Conservation (phyloP, 1,140 invertebrate genomes). For the Cherax quadricarinatus region DNA sequence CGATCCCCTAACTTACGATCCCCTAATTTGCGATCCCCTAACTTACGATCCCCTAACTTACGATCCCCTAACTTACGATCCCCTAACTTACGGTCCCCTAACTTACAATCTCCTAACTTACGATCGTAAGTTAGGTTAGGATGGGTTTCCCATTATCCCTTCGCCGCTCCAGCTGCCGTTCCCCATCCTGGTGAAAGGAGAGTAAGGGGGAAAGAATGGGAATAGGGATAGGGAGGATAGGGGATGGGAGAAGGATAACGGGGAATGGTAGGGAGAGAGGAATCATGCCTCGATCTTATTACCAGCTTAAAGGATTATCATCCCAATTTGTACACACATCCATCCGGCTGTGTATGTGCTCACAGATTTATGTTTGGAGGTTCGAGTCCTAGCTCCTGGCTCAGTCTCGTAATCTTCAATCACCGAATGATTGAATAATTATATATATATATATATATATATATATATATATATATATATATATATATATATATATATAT, state of each 20-base stretch:
- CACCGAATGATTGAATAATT: no score
- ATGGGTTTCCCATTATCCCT: not conserved
- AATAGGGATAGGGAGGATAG: not conserved
- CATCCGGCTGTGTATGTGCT: not conserved
- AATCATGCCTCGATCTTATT: not conserved
- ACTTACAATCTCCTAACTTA: not conserved
- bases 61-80: not conserved
- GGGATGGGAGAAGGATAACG: not conserved
- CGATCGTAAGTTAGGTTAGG: not conserved
- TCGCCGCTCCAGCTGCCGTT: not conserved
- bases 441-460: slow-evolving; percentile 1
- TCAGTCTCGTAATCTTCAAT: no score
- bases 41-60: not conserved
- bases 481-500: no score
- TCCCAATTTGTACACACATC: not conserved
- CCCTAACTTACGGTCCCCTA: not conserved
- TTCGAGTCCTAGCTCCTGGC: no score
- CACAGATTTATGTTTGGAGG: no score
- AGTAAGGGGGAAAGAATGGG: not conserved
- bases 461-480: no score
- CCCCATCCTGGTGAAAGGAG: not conserved
- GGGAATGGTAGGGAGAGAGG: not conserved
- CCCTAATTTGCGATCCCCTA: not conserved
- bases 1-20: not conserved
- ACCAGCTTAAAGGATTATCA: slow-evolving; percentile 6